phyloP scores from a whole-genome alignment of 1,140 invertebrate species.

The Drosophila parvula region DNA sequence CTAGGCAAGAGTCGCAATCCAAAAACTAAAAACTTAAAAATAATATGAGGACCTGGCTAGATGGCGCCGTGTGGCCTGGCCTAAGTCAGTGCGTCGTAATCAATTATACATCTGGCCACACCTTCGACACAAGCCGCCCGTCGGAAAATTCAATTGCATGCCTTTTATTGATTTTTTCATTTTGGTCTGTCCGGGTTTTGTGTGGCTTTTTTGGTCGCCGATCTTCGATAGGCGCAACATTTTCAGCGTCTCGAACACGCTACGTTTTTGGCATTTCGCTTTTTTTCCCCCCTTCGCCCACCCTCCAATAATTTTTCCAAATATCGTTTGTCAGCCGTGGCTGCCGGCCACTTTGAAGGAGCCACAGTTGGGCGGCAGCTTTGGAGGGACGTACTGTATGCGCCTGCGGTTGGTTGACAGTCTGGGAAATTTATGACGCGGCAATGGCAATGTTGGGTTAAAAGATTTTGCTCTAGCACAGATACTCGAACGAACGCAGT shows the following conservation, averaged over 20 bases:
- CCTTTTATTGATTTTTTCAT: conserved; percentile 61
- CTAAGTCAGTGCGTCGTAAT: conserved; percentile 58
- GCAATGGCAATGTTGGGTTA: conserved; percentile 57
- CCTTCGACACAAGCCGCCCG: conserved; percentile 61
- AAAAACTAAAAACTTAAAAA: conserved; percentile 18
- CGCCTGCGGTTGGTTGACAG: conserved; percentile 66
- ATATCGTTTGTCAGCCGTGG: conserved; percentile 71
- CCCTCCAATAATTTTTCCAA: conserved; percentile 49
- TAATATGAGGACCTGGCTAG: conserved; percentile 36
- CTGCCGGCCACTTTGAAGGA: conserved; percentile 60
- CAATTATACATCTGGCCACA: conserved; percentile 72
- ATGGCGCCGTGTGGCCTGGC: conserved; percentile 65
- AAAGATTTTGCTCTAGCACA: conserved; percentile 44
- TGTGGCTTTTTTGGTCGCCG: conserved; percentile 33
- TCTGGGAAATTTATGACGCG: conserved; percentile 74
- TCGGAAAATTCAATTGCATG: conserved; percentile 58
- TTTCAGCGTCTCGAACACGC: conserved; percentile 64
- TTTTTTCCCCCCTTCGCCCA: conserved; percentile 9
- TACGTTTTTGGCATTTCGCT: conserved; percentile 72
- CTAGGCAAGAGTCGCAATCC: neutral
- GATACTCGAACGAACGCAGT: conserved; percentile 12
- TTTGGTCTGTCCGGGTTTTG: conserved; percentile 41
- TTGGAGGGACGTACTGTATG: conserved; percentile 33
- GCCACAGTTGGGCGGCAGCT: conserved; percentile 26
- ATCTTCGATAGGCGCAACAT: conserved; percentile 66